Percentiles rank a stretch among this genome's conserved stretches.
These are phyloP conservation scores for Ophonus ardosiacus DNA, from an alignment of 2,888 invertebrate species.

Conservation along the genomic window DNA sequence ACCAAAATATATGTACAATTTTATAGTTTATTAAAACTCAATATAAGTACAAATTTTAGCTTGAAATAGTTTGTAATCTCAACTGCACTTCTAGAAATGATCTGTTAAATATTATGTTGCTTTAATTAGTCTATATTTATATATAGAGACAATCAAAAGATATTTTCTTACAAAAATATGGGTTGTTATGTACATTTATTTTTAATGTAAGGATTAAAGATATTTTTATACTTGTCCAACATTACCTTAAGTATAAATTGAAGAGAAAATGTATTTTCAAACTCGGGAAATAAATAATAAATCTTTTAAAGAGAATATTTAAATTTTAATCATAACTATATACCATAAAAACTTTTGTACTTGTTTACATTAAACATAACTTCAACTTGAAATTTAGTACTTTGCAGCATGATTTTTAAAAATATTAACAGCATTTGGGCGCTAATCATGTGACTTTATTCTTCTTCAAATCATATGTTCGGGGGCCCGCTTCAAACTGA, in stretches of 20 bases:
- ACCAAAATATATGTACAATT: slow-evolving; percentile 3
- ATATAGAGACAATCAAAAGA: slow-evolving; percentile 13
- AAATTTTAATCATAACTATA: too few species aligned
- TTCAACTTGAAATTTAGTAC: too few species aligned
- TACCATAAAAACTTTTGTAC: too few species aligned
- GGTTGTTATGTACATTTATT: background rate
- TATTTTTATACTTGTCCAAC: slow-evolving; percentile 16
- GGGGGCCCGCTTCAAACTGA: too few species aligned
- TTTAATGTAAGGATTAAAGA: background rate
- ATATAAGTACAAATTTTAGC: slow-evolving; percentile 6
- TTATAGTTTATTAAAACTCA: slow-evolving; percentile 2
- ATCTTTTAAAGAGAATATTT: background rate
- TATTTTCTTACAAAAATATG: slow-evolving; percentile 8
- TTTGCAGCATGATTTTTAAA: too few species aligned
- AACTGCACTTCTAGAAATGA: slow-evolving; percentile 4
- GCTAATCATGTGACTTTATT: too few species aligned
- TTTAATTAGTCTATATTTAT: background rate
- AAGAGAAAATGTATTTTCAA: background rate
- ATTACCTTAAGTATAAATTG: background rate
- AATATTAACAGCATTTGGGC: too few species aligned
- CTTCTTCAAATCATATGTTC: too few species aligned
- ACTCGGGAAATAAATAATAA: background rate
- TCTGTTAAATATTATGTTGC: slow-evolving; percentile 1
- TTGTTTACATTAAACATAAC: too few species aligned
- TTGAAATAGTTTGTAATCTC: background rate